Percentiles rank a stretch among this genome's conserved stretches.
phyloP scores from a whole-genome alignment of 1,140 invertebrate species.

The Choristoneura fumiferana region DNA sequence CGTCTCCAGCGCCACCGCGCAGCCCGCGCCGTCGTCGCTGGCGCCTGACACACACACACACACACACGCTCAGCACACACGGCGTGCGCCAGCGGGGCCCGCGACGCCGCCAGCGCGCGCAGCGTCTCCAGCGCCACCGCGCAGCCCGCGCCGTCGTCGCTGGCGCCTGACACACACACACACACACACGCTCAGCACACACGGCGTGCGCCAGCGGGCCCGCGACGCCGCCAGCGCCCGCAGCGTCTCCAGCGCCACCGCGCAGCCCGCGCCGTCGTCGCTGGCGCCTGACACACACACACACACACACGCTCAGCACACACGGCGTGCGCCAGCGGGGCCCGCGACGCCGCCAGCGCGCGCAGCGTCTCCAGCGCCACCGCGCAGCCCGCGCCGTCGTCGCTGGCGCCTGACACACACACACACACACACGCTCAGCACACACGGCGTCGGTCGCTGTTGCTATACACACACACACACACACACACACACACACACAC shows the following conservation, averaged over 20 bases:
- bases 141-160: conserved; percentile 95
- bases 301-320: too few species aligned
- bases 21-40: conserved; percentile 95
- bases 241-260: conserved; percentile 93
- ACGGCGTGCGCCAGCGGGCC: conserved; percentile 83
- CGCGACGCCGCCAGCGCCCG: conserved; percentile 85
- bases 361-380: conserved; percentile 94
- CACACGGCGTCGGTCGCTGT: too few species aligned
- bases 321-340: too few species aligned
- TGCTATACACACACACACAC: too few species aligned
- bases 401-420: conserved; percentile 94
- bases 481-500: too few species aligned
- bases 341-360: conserved; percentile 86
- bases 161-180: too few species aligned
- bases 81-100: conserved; percentile 82
- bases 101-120: conserved; percentile 84
- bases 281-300: conserved; percentile 94
- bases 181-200: too few species aligned
- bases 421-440: too few species aligned
- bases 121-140: conserved; percentile 94
- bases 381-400: conserved; percentile 95
- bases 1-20: conserved; percentile 94
- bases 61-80: conserved; percentile 90
- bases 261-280: conserved; percentile 95
- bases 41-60: too few species aligned